Percentiles rank a stretch among this genome's conserved stretches.
Conservation (phyloP, 1,140 invertebrate species). For the Antheraea pernyi region DNA sequence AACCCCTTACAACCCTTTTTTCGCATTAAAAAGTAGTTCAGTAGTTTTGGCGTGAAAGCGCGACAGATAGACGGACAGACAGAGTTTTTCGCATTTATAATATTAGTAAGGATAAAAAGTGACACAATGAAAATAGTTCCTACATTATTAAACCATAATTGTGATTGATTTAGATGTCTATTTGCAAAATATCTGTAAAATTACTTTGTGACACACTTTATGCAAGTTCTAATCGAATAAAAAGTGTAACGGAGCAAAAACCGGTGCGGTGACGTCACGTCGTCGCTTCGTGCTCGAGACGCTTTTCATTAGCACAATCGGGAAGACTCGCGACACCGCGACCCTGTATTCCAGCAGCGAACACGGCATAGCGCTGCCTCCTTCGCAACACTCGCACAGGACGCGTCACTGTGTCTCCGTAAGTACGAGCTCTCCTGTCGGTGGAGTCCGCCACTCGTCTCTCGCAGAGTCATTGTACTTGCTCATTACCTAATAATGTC, state of each 20-base stretch:
- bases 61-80: no score
- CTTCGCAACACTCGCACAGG: background rate
- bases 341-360: constrained; percentile 11
- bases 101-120: no score
- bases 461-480: constrained; percentile 12
- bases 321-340: constrained; percentile 2
- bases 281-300: constrained; percentile 20
- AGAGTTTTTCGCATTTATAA: no score
- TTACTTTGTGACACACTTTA: background rate
- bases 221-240: background rate
- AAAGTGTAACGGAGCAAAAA: background rate
- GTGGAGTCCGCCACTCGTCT: background rate
- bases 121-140: no score
- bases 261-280: constrained; percentile 12
- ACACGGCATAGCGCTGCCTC: background rate
- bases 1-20: no score
- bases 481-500: constrained; percentile 29
- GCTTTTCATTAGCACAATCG: constrained; percentile 58
- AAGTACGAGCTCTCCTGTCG: background rate
- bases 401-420: background rate
- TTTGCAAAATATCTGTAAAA: background rate
- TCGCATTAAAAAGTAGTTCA: no score
- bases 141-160: no score
- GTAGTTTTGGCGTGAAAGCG: no score
- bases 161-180: no score